Conservation (phyloP, 2,113 vertebrate species). For the Mionectes macconnelli region DNA sequence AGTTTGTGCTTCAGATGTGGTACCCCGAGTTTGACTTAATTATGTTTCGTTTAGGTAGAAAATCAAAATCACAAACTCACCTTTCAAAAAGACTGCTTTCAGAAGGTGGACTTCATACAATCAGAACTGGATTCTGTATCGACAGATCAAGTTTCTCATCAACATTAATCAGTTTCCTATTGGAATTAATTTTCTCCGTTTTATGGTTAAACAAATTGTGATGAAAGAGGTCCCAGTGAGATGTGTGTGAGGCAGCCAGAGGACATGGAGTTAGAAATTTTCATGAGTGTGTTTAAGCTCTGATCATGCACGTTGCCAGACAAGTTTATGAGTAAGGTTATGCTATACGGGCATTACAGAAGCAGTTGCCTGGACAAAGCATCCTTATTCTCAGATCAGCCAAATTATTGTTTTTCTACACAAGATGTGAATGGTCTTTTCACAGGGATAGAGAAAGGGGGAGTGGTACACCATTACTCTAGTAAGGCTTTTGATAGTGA, state of each 20-base stretch:
- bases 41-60: neutral
- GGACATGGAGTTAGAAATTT: neutral
- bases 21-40: neutral
- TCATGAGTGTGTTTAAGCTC: neutral
- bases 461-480: neutral
- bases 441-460: neutral
- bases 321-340: neutral
- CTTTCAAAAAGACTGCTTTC: neutral
- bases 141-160: neutral
- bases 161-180: neutral
- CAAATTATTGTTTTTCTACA: neutral
- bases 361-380: neutral
- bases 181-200: neutral
- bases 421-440: neutral
- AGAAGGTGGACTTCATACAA: neutral
- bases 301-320: neutral
- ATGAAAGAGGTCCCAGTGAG: neutral
- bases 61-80: neutral
- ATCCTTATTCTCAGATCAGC: neutral
- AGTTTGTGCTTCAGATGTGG: neutral
- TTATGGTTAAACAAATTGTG: neutral
- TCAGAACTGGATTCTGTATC: neutral
- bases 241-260: neutral
- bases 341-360: neutral
- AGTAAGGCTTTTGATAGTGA: neutral